Conservation (phyloP, 2,113 vertebrate species). For the Motacilla tschutschensis region DNA sequence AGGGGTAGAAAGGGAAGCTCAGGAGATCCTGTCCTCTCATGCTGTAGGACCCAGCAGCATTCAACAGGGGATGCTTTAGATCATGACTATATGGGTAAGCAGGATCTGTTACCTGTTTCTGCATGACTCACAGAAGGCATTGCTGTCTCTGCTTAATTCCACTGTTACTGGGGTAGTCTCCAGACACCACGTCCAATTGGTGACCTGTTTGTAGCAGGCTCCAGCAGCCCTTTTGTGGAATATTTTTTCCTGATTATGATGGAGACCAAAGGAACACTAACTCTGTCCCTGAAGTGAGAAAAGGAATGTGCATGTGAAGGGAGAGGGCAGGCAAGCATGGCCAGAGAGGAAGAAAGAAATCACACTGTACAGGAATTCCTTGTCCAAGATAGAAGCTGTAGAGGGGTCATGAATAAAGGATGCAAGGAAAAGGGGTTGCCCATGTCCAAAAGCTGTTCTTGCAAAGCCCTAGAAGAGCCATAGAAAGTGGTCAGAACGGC, state of each 20-base stretch:
- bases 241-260: background rate
- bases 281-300: background rate
- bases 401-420: background rate
- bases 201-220: background rate
- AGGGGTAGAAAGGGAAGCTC: background rate
- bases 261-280: background rate
- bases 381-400: background rate
- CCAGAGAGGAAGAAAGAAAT: background rate
- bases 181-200: background rate
- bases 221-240: background rate
- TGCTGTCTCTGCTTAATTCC: background rate
- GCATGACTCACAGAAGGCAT: background rate
- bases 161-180: background rate
- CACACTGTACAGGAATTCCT: background rate
- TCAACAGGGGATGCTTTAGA: background rate
- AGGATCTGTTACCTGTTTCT: background rate
- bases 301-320: background rate
- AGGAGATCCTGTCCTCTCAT: background rate
- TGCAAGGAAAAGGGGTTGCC: background rate
- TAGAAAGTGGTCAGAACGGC: background rate
- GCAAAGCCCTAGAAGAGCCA: background rate
- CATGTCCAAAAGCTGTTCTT: background rate
- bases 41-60: background rate
- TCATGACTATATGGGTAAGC: background rate
- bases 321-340: background rate